Percentiles rank a stretch among this genome's conserved stretches.
Conservation (phyloP, 2,113 vertebrate species). For the Charina bottae region DNA sequence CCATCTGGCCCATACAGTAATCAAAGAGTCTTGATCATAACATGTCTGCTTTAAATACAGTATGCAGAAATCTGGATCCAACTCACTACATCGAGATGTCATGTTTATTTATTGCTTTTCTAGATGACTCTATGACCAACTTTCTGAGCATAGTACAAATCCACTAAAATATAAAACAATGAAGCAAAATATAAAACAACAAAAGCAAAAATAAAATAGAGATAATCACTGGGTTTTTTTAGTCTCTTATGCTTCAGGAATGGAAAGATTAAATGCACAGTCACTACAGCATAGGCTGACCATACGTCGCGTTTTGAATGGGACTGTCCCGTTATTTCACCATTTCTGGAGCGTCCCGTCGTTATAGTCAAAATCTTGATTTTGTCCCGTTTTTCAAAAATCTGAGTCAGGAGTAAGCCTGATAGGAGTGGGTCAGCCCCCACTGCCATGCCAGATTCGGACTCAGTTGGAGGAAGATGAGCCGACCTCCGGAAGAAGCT, state of each 20-base stretch:
- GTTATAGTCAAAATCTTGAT: no score
- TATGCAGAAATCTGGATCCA: not conserved
- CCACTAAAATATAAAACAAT: not conserved
- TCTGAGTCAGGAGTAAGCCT: no score
- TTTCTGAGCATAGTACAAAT: not conserved
- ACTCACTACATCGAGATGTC: not conserved
- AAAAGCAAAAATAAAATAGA: not conserved
- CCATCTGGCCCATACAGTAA: not conserved
- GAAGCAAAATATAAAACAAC: not conserved
- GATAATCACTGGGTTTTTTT: not conserved
- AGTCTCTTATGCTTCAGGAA: not conserved
- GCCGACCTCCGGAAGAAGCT: no score
- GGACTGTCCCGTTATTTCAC: no score
- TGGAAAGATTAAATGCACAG: not conserved
- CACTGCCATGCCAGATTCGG: no score
- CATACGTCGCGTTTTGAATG: no score
- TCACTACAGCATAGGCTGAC: no score
- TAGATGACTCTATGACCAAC: not conserved
- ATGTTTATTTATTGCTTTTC: not conserved
- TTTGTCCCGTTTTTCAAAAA: no score
- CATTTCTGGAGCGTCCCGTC: no score
- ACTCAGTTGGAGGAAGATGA: no score
- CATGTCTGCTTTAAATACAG: not conserved
- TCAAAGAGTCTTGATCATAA: not conserved
- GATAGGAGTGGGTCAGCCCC: no score